These are phyloP conservation scores for Sclerurus mexicanus DNA, from an alignment of 2,113 vertebrate species.

Conservation along the genomic window DNA sequence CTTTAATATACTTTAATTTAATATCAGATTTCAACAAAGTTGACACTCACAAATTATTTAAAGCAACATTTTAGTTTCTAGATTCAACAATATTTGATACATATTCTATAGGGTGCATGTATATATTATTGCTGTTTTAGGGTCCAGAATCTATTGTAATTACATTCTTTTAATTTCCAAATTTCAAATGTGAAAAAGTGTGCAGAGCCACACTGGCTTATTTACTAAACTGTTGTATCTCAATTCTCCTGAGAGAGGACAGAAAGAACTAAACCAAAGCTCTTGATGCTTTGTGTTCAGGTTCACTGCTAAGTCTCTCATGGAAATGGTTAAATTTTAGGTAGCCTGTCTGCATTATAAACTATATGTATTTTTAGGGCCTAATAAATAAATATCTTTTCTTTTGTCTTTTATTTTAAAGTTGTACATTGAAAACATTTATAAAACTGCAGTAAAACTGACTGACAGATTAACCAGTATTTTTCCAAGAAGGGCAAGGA, in stretches of 20 bases:
- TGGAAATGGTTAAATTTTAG: not conserved
- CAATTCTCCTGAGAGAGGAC: not conserved
- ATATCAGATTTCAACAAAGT: not conserved
- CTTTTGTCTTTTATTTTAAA: not conserved
- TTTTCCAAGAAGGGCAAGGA: constrained; percentile 20
- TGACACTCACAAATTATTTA: not conserved
- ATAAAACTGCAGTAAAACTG: constrained; percentile 1
- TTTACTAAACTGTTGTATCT: not conserved
- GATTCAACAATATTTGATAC: not conserved
- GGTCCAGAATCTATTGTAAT: not conserved
- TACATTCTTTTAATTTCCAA: not conserved
- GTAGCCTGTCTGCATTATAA: not conserved
- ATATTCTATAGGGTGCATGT: not conserved
- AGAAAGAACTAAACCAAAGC: not conserved
- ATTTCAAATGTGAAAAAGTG: not conserved
- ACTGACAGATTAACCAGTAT: not conserved
- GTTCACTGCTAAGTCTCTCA: not conserved
- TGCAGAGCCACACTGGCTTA: not conserved
- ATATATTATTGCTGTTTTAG: not conserved
- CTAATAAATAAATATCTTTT: not conserved
- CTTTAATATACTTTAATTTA: not conserved
- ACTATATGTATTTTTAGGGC: not conserved
- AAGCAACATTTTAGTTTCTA: not conserved
- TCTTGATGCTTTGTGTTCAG: not conserved
- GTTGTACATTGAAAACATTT: not conserved